Base-by-base conservation (phyloP, 2,888 invertebrate species). In the Trichopria drosophilae region DNA sequence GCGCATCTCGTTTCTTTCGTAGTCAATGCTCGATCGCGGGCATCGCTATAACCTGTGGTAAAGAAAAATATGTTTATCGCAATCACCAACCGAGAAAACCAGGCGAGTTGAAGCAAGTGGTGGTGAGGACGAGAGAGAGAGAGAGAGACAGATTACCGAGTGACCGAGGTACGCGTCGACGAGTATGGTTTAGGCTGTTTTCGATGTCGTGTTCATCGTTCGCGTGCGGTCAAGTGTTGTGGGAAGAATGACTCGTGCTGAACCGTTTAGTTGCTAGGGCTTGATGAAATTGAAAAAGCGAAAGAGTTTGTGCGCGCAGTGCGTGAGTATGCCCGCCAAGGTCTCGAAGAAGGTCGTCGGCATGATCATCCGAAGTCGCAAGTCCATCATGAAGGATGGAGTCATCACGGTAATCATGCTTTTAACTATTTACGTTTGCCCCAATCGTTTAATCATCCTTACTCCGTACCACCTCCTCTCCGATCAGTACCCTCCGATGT, bases 331-430 rank as follows among this genome's bases (percentile, higher is more conserved):
- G 83, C 85, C 86, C 76, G 83, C 84, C 75, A 87, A 87, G 79
- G 84, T 86, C 69, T 87, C 87, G 66, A 90, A 88, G 80, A 87
- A 88, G 76, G 86, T 87, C 79, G 87, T 89, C 78, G 88, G 89
- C 78, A 89, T 90, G 84, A 88, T 89, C 76, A 87, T 89, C 79
- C 82, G 90, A 76, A 90, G 88, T 77, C 84, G 90, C 79, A 89
- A 89, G 81, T 84, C 87, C 76, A 87, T 90, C 76, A 84, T 86
- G 78, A 90, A 90, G 82, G 90, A 91, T 83, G 89, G 88, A 75
- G 87, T 90, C 72, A 88, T 91, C 79, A 90, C 90, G 79, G 87
- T 88, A 84, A 46, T 61, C 44, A 53, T 81, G 81, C 75, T 58
- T 50, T 40, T 44, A 53, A 51, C 53, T 42, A 43, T 56, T 34